Evolutionary conservation across 1,140 invertebrate species (phyloP).

Genomic region (Drosophila fuyamai): DNA sequence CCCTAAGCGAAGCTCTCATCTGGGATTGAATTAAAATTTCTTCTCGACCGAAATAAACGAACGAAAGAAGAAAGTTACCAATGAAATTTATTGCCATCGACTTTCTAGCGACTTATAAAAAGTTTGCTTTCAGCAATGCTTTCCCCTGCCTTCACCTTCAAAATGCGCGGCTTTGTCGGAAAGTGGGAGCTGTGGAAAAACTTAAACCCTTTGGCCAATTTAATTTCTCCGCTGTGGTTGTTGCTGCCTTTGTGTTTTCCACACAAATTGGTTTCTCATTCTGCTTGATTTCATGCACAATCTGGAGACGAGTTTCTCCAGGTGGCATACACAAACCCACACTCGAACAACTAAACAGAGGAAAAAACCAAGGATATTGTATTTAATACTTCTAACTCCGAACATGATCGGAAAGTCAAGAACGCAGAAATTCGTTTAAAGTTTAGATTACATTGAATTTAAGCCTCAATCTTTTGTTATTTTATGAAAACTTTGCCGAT

Average conservation of each 20-base stretch:
- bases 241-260: constrained; percentile 65
- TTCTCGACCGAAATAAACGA: constrained; percentile 21
- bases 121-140: constrained; percentile 63
- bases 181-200: constrained; percentile 20
- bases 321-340: constrained; percentile 44
- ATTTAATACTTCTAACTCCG: background rate
- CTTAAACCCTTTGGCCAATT: constrained; percentile 73
- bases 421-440: background rate
- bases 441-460: background rate
- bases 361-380: background rate
- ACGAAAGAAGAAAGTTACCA: constrained; percentile 50
- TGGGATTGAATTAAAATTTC: constrained; percentile 72
- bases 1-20: background rate
- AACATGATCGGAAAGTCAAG: background rate
- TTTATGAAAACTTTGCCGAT: too few relatives aligned
- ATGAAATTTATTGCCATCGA: constrained; percentile 69
- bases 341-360: background rate
- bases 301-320: constrained; percentile 65
- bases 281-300: constrained; percentile 80
- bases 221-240: constrained; percentile 50
- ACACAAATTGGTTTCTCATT: constrained; percentile 81
- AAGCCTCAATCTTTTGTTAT: too few relatives aligned
- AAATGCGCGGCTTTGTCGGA: constrained; percentile 21
- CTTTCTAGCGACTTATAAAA: constrained; percentile 64
- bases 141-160: constrained; percentile 35